These are phyloP conservation scores for Phallusia fumigata DNA, from an alignment of 23 tunicate species.

Conservation along the genomic window DNA sequence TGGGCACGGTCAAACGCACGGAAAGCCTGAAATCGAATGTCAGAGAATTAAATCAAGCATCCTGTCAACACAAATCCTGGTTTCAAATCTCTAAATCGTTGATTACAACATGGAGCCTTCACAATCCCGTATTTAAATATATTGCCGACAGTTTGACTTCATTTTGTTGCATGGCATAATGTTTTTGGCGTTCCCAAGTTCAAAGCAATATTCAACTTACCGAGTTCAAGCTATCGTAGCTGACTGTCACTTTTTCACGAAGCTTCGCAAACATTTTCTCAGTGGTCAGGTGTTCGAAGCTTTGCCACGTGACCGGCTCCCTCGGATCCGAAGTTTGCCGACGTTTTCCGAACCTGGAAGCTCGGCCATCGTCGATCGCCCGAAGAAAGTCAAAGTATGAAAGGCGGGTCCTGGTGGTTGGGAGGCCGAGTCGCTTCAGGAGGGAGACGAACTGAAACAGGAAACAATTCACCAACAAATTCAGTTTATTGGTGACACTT, in stretches of 20 bases:
- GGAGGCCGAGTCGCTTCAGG: conserved; percentile 64
- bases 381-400: conserved; percentile 91
- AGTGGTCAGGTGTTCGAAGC: conserved; percentile 43
- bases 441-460: conserved; percentile 48
- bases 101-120: no score
- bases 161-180: no score
- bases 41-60: no score
- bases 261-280: conserved; percentile 79
- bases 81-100: no score
- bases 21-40: conserved; percentile 46
- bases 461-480: no score
- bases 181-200: no score
- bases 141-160: no score
- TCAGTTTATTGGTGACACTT: no score
- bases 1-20: conserved; percentile 82
- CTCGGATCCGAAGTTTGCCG: conserved; percentile 22
- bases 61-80: no score
- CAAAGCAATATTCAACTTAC: conserved; percentile 29
- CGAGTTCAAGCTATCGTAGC: conserved; percentile 69
- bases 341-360: conserved; percentile 67
- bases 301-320: conserved; percentile 65
- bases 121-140: no score
- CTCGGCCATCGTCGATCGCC: conserved; percentile 93
- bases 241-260: conserved; percentile 64
- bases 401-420: conserved; percentile 45